Conservation (phyloP, 2,797 vertebrate genomes). For the Phrynocephalus guinanensis region DNA sequence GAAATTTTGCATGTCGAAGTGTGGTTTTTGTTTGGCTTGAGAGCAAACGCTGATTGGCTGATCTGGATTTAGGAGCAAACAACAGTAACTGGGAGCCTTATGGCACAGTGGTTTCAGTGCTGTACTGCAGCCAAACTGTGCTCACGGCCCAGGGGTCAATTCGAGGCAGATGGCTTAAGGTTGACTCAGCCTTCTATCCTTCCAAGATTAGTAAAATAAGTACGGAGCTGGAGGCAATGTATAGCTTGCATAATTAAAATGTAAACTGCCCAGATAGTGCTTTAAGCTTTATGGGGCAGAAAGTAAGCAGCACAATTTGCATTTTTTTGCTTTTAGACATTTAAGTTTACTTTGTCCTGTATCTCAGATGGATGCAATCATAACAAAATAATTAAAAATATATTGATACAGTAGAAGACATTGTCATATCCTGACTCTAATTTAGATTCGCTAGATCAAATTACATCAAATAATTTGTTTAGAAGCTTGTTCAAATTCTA, state of each 20-base stretch:
- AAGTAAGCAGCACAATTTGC: too few relatives aligned
- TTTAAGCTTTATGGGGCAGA: too few relatives aligned
- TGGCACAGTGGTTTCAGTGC: too few relatives aligned
- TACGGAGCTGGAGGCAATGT: too few relatives aligned
- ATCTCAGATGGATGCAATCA: background rate
- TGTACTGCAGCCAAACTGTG: too few relatives aligned
- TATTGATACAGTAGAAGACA: background rate
- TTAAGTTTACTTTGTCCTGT: background rate
- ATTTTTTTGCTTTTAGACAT: too few relatives aligned
- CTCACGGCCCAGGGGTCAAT: too few relatives aligned
- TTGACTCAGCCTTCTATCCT: too few relatives aligned
- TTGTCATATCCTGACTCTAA: background rate
- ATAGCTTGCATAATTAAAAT: too few relatives aligned
- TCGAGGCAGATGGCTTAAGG: too few relatives aligned
- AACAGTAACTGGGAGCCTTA: background rate
- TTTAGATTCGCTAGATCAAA: background rate
- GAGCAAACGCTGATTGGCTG: background rate
- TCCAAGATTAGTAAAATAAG: too few relatives aligned
- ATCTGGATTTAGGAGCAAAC: background rate
- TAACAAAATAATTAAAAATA: background rate
- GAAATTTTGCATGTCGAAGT: background rate
- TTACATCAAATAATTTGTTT: background rate
- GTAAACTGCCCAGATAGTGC: too few relatives aligned
- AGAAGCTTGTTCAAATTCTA: background rate
- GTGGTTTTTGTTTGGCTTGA: background rate